These are phyloP conservation scores for Drosophila barbarae DNA, from an alignment of 2,888 invertebrate genomes.

Conservation along the genomic window DNA sequence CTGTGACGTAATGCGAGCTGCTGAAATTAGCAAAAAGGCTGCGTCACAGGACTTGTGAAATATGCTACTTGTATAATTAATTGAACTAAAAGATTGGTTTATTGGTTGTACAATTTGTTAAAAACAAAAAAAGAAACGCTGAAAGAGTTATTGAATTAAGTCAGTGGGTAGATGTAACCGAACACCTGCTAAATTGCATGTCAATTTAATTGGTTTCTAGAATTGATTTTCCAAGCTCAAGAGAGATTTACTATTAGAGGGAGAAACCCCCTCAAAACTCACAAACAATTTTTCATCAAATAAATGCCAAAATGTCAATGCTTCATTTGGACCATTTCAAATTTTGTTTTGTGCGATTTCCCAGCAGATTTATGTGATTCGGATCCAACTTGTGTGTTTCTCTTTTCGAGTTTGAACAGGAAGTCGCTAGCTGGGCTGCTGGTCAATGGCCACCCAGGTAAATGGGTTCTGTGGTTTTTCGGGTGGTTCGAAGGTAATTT, in stretches of 20 bases:
- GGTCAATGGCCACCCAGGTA: constrained; percentile 23
- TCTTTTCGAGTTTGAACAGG: constrained; percentile 16
- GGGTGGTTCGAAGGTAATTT: constrained; percentile 50
- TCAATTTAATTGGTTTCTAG: constrained; percentile 11
- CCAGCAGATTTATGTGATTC: constrained; percentile 14
- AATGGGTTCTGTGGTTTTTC: constrained; percentile 49
- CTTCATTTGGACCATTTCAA: constrained; percentile 3
- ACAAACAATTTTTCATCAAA: constrained; percentile 52
- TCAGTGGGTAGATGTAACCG: constrained; percentile 11
- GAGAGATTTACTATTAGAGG: neutral
- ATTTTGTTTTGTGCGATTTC: constrained; percentile 10
- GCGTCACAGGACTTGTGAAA: constrained; percentile 30
- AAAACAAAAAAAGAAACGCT: neutral
- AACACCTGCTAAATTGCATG: constrained; percentile 18
- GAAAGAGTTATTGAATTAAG: constrained; percentile 1
- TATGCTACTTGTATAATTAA: constrained; percentile 19
- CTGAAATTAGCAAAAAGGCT: constrained; percentile 54
- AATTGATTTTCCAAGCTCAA: neutral
- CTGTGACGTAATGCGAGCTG: constrained; percentile 65
- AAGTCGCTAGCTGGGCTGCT: constrained; percentile 43
- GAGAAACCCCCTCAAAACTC: neutral
- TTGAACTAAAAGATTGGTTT: constrained; percentile 11
- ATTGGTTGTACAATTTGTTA: constrained; percentile 16
- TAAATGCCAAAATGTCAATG: constrained; percentile 48
- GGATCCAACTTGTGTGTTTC: constrained; percentile 29